These are phyloP conservation scores for Melinaea marsaeus DNA, from an alignment of 2,888 invertebrate species.

Conservation along the genomic window DNA sequence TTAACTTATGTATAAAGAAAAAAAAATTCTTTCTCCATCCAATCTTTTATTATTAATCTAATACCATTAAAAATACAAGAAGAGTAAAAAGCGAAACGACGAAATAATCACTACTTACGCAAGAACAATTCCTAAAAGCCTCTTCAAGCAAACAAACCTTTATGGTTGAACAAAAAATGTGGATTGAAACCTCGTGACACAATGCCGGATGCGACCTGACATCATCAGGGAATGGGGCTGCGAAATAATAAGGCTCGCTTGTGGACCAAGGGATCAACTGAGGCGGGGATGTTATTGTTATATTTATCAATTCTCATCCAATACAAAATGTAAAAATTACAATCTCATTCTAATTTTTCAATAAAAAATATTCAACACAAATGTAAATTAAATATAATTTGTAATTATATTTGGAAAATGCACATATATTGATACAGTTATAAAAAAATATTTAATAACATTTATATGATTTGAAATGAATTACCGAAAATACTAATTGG, in stretches of 20 bases:
- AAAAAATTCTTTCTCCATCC: too few relatives aligned
- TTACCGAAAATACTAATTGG: too few relatives aligned
- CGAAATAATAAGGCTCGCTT: conserved; percentile 71
- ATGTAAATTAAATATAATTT: too few relatives aligned
- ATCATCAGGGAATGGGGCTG: conserved; percentile 75
- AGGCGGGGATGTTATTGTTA: conserved; percentile 29
- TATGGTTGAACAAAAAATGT: conserved; percentile 53
- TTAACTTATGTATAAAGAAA: too few relatives aligned
- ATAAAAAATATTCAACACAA: neutral
- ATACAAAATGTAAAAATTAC: neutral
- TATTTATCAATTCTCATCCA: neutral
- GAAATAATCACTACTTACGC: conserved; percentile 27
- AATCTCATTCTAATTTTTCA: neutral
- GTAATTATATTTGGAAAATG: too few relatives aligned
- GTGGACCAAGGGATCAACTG: conserved; percentile 36
- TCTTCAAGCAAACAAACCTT: conserved; percentile 44
- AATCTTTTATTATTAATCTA: too few relatives aligned
- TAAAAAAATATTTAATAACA: too few relatives aligned
- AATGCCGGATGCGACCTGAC: conserved; percentile 74
- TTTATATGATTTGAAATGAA: too few relatives aligned
- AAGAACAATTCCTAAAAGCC: conserved; percentile 33
- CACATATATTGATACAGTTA: too few relatives aligned
- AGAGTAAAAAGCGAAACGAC: conserved; percentile 19
- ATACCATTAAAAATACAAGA: neutral
- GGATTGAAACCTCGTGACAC: conserved; percentile 73